These are phyloP conservation scores for Hydra vulgaris DNA, from an alignment of 30 jellyfish, hydroid and myxozoan genomes.

Conservation along the genomic window DNA sequence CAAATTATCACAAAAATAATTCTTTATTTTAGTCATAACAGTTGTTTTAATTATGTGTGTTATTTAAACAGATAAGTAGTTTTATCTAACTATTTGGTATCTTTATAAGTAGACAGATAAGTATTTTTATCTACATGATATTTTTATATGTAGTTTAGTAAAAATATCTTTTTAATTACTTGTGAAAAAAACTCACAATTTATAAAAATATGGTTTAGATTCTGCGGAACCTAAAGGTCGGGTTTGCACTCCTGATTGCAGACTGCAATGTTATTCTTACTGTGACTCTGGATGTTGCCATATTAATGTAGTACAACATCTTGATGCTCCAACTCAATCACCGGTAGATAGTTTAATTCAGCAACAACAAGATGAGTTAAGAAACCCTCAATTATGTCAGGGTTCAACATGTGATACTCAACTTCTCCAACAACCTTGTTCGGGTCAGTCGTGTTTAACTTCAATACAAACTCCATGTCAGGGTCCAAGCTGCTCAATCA, in stretches of 20 bases:
- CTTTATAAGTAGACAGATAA: too few species aligned
- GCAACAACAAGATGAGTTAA: conserved; percentile 8
- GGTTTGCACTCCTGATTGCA: conserved; percentile 92
- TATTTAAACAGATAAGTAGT: not conserved
- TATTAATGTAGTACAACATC: conserved; percentile 14
- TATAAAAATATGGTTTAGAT: conserved; percentile 34
- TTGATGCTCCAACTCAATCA: conserved; percentile 30
- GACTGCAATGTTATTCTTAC: conserved; percentile 81
- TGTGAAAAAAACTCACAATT: too few species aligned
- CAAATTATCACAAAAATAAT: too few species aligned
- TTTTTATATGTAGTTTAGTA: too few species aligned
- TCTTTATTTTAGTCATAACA: not conserved
- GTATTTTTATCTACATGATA: too few species aligned
- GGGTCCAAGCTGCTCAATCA: conserved; percentile 18
- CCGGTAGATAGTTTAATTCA: conserved; percentile 15
- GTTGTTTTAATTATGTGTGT: not conserved
- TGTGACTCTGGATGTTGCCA: conserved; percentile 88
- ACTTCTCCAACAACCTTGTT: not conserved
- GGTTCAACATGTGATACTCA: not conserved
- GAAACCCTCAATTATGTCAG: not conserved
- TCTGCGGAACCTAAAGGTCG: conserved; percentile 94
- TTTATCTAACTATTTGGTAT: too few species aligned
- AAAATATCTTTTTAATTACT: too few species aligned
- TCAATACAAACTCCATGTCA: conserved; percentile 17
- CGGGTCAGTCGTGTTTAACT: not conserved